Percentiles rank a stretch among this genome's conserved stretches.
These are phyloP conservation scores for Melitaea athalia DNA, from an alignment of 2,888 invertebrate genomes.

Conservation along the genomic window DNA sequence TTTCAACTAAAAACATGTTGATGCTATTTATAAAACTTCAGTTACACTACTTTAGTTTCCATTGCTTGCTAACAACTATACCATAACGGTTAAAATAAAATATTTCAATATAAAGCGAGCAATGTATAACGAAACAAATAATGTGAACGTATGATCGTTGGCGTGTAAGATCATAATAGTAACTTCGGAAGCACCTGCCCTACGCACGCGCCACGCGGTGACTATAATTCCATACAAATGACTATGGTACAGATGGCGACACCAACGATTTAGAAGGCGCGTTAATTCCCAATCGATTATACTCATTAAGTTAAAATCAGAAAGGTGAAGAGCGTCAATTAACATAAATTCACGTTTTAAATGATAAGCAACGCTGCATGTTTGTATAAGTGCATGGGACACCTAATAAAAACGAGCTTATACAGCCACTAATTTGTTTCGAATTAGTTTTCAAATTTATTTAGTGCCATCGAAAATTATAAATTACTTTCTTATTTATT, in stretches of 20 bases:
- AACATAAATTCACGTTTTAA: constrained; percentile 35
- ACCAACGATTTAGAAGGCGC: constrained; percentile 39
- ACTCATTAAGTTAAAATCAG: constrained; percentile 36
- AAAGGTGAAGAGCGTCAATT: constrained; percentile 35
- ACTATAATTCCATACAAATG: constrained; percentile 56
- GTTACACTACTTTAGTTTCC: not conserved
- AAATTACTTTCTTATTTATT: constrained; percentile 1
- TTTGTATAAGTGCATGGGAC: constrained; percentile 32
- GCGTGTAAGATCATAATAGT: not conserved
- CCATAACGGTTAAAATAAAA: not conserved
- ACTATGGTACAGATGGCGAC: constrained; percentile 39
- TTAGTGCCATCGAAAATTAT: constrained; percentile 4
- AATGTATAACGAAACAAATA: constrained; percentile 9
- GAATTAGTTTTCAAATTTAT: constrained; percentile 8
- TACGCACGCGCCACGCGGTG: constrained; percentile 51
- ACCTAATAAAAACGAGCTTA: constrained; percentile 21
- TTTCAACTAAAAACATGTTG: constrained; percentile 8
- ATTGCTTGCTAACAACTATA: constrained; percentile 1
- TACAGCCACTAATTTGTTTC: constrained; percentile 7
- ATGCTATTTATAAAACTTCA: too few species aligned
- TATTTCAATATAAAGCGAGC: constrained; percentile 4
- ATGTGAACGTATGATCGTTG: not conserved
- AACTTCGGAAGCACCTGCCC: constrained; percentile 39
- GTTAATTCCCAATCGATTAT: constrained; percentile 45
- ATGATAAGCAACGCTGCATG: constrained; percentile 29